These are phyloP conservation scores for Argyra leucocephala DNA, from an alignment of 2,888 invertebrate species.

Conservation along the genomic window DNA sequence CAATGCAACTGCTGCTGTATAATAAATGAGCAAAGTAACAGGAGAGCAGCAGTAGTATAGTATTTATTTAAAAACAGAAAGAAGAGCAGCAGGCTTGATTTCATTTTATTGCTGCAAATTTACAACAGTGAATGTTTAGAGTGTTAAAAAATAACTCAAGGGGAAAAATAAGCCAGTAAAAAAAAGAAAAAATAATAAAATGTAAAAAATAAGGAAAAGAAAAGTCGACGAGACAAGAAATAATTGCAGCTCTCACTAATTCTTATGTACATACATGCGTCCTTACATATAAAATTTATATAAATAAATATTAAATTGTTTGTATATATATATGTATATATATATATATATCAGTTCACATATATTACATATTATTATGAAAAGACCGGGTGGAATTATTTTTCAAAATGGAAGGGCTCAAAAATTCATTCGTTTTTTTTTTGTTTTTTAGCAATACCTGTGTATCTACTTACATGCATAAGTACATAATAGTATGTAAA, in stretches of 20 bases:
- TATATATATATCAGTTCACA: no score
- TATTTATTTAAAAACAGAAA: no score
- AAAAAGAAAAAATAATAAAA: not conserved
- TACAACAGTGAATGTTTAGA: not conserved
- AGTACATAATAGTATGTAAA: not conserved
- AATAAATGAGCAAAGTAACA: no score
- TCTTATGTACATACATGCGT: no score
- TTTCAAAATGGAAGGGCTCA: slow-evolving; percentile 6
- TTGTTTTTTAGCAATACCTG: not conserved
- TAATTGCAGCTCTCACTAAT: no score
- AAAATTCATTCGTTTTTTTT: not conserved
- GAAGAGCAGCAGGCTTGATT: not conserved
- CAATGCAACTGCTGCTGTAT: not conserved
- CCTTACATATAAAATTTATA: no score
- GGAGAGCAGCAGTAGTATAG: no score
- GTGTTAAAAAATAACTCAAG: slow-evolving; percentile 3
- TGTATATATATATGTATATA: no score
- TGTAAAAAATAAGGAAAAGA: not conserved
- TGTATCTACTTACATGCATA: not conserved
- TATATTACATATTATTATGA: not conserved
- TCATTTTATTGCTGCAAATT: not conserved
- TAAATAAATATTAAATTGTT: no score
- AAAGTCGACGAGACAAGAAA: not conserved
- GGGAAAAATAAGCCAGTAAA: not conserved
- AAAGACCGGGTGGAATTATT: slow-evolving; percentile 5